A percentile compares a stretch with the other conserved stretches of the same genome.
Conservation (phyloP, 2,113 vertebrate species). For the Melospiza melodia region DNA sequence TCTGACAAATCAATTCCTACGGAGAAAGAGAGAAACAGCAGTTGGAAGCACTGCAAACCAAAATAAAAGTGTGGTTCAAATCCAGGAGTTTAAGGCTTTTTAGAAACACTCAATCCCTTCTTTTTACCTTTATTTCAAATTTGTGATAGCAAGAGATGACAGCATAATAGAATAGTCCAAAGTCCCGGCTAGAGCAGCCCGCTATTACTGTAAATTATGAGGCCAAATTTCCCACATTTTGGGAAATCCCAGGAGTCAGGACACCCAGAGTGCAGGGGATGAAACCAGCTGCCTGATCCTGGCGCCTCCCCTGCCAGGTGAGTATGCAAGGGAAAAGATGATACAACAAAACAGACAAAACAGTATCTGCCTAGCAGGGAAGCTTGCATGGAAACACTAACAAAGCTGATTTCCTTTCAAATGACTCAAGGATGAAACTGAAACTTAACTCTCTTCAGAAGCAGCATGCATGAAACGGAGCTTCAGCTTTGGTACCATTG, state of each 20-base stretch:
- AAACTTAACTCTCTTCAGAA: not conserved
- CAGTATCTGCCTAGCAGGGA: not conserved
- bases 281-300: not conserved
- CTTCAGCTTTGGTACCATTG: not conserved
- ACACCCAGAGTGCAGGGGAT: not conserved
- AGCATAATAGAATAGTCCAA: not conserved
- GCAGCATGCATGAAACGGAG: not conserved
- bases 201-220: not conserved
- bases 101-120: not conserved
- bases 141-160: not conserved
- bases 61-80: not conserved
- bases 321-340: not conserved
- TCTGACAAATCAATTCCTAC: slow-evolving; percentile 94
- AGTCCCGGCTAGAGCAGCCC: not conserved
- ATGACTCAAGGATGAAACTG: not conserved
- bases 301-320: not conserved
- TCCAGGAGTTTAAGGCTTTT: not conserved
- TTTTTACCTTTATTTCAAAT: not conserved
- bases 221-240: not conserved
- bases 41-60: not conserved
- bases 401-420: not conserved
- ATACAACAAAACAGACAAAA: not conserved
- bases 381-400: not conserved
- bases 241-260: not conserved
- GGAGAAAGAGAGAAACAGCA: not conserved